phyloP scores from a whole-genome alignment of 2,113 vertebrate species.

The Pachycephala philippinensis region DNA sequence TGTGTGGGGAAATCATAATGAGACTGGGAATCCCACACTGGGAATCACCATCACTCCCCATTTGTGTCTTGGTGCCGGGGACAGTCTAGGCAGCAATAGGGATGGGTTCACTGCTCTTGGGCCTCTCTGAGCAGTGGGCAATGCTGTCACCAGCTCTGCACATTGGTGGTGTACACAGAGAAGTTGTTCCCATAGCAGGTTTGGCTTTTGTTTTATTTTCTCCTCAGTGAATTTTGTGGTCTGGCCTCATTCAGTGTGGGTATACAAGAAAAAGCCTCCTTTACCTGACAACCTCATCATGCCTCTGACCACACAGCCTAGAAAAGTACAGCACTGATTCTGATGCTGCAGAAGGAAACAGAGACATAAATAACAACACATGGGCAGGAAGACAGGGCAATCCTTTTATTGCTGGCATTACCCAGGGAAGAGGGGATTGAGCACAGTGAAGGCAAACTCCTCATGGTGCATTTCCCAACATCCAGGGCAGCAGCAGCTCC shows the following conservation, averaged over 20 bases:
- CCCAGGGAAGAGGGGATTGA: not conserved
- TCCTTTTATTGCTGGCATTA: not conserved
- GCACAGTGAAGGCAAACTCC: not conserved
- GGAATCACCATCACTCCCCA: not conserved
- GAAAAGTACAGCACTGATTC: not conserved
- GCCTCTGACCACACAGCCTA: not conserved
- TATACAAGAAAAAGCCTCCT: not conserved
- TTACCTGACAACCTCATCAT: not conserved
- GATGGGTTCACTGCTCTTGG: not conserved
- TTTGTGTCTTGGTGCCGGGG: not conserved
- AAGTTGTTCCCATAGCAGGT: not conserved
- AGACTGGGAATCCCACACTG: not conserved
- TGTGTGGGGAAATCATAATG: not conserved
- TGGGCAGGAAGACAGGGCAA: not conserved
- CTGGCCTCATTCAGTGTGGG: not conserved
- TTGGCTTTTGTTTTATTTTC: not conserved
- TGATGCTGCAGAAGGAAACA: not conserved
- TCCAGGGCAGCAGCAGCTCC: not conserved
- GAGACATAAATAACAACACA: not conserved
- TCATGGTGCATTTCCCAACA: fast-evolving
- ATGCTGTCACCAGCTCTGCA: not conserved
- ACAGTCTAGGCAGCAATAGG: not conserved
- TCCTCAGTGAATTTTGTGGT: not conserved
- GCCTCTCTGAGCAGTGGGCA: not conserved
- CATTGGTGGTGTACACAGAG: not conserved